Base-by-base conservation (phyloP, 2,113 vertebrate species). In the Hippocampus barbouri region DNA sequence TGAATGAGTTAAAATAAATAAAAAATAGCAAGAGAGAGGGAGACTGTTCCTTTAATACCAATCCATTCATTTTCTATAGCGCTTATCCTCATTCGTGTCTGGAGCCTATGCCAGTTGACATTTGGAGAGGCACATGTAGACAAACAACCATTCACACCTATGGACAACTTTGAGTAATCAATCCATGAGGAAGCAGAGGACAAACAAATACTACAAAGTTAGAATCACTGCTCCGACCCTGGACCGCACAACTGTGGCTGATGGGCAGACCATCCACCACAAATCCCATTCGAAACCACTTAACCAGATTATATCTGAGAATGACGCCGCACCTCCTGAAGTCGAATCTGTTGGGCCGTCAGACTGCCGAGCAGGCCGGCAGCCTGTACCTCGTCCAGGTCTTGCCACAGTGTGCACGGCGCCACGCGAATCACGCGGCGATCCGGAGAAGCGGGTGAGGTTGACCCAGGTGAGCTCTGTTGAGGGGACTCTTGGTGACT, bases 271-370 rank as follows among this genome's bases (percentile, higher is more conserved):
- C 53, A 56, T 16, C 51, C 18, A 20, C 4, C 7, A 53, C 12
- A 53, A 21, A 15, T 16, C 47, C 47, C 1, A 49, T 51, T 20
- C 6, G 1, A 51, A 8, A 20, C 51, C 51, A 53, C 20, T 20
- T 53, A 21, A 53, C 47, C 16, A 16, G 4, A 16, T 15, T 49
- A 21, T 20, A 53, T 53, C 18, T 8, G 15, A 21, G 49, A 53
- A 53, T 21, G 2, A 8, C 15, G 30, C 40, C 78, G 38, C 60
- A 94, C 93, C 93, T 94, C 94, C 78, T 94, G 94, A 65, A 91
- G 85, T 53, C 57, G 68, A 65, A 87, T 79, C 70, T 94, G 87
- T 67, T 51, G 84, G 14, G 18, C 7, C 1, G 83, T 79, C 68
- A 94, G 74, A 1, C 25, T 73, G 25, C 74, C 23, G 47, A 92